Evolutionary conservation across 2,113 vertebrate genomes (phyloP).

Genomic region (Catharus fuscescens): DNA sequence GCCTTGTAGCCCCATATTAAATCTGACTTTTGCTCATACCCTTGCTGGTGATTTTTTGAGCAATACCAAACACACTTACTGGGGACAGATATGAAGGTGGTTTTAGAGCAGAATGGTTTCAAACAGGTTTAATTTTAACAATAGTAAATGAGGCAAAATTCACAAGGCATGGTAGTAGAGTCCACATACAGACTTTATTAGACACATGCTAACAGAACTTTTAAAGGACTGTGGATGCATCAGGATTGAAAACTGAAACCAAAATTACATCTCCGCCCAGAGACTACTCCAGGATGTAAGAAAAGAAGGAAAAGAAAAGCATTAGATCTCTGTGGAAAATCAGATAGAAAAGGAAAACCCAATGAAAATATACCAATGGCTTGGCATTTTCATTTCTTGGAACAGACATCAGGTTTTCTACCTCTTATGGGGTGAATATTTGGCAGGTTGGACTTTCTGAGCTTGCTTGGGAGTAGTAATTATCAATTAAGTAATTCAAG

Average conservation of each 20-base stretch:
- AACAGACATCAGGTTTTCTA: background rate
- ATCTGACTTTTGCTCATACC: background rate
- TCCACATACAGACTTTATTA: accelerated
- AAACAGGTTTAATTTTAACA: background rate
- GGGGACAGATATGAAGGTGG: background rate
- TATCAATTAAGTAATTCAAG: background rate
- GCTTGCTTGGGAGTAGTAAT: background rate
- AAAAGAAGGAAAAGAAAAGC: background rate
- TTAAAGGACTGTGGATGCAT: background rate
- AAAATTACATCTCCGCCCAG: background rate
- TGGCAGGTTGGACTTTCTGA: background rate
- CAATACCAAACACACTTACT: background rate
- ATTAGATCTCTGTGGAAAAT: background rate
- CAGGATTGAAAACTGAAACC: background rate
- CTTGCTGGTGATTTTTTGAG: background rate
- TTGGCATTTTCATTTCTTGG: background rate
- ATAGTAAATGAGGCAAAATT: background rate
- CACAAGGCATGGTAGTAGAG: background rate
- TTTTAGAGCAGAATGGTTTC: background rate
- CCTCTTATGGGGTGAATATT: background rate
- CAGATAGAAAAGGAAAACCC: background rate
- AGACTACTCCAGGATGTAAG: background rate
- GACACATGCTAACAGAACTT: background rate
- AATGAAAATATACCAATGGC: background rate
- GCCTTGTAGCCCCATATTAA: background rate